Evolutionary conservation across 2,113 vertebrate species (phyloP).

Genomic region (Platichthys stellatus): DNA sequence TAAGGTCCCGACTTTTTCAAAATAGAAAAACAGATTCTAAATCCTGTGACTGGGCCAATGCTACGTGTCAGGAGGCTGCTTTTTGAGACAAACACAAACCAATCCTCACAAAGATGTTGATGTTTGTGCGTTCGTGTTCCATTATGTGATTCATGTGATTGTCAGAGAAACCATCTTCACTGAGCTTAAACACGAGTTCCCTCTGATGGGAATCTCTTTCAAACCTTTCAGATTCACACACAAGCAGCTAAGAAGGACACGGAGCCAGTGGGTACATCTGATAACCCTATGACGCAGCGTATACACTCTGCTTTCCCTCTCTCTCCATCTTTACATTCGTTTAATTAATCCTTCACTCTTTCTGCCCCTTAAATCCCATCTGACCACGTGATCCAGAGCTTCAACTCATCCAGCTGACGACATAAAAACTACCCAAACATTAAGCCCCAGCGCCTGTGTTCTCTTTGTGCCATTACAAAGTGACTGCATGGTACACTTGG

Average conservation of each 20-base stretch:
- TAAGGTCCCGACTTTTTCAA: too few species aligned
- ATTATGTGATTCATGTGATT: constrained; percentile 22
- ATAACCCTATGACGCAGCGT: constrained; percentile 25
- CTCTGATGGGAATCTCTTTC: constrained; percentile 16
- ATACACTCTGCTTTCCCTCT: background rate
- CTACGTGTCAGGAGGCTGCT: too few species aligned
- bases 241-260: constrained; percentile 49
- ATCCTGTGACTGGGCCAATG: too few species aligned
- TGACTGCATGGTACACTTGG: background rate
- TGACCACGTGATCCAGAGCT: background rate
- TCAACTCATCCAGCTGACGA: too few species aligned
- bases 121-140: background rate
- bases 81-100: background rate
- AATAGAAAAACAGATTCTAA: too few species aligned
- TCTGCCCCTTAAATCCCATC: background rate
- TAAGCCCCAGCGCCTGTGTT: background rate
- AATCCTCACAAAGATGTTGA: background rate
- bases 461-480: background rate
- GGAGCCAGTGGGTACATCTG: constrained; percentile 20
- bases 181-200: constrained; percentile 25
- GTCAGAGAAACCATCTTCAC: background rate
- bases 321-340: background rate
- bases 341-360: background rate
- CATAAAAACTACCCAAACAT: too few species aligned
- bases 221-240: background rate